Evolutionary conservation across 2,888 invertebrate genomes (phyloP).

Genomic region (Cephus rjabovi): DNA sequence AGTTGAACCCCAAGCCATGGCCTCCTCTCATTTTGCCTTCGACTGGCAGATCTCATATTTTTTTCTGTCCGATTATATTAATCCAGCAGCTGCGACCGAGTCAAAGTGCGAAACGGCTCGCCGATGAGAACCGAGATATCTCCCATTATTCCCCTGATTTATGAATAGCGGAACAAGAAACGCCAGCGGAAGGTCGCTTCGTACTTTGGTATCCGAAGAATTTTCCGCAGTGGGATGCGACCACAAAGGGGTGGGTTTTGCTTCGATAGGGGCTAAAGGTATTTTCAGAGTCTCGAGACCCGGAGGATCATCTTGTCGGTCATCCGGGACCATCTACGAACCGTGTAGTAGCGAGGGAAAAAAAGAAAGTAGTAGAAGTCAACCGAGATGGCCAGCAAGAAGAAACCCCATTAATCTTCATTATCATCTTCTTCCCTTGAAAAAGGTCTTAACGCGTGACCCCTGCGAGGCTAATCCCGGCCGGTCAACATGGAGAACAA

Average conservation of each 20-base stretch:
- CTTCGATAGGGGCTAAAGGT: background rate
- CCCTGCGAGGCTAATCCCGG: slow-evolving; percentile 27
- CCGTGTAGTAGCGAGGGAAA: background rate
- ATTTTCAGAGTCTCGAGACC: background rate
- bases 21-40: background rate
- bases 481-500: slow-evolving; percentile 23
- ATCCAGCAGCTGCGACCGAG: background rate
- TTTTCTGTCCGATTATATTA: slow-evolving; percentile 1
- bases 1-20: background rate
- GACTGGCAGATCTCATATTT: background rate
- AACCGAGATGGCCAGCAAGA: background rate
- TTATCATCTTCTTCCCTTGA: slow-evolving; percentile 38
- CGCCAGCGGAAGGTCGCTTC: background rate
- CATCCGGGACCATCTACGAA: background rate
- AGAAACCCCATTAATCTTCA: slow-evolving; percentile 42
- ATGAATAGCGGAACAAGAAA: background rate
- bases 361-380: background rate
- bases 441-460: slow-evolving; percentile 16
- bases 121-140: background rate
- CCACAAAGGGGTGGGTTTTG: background rate
- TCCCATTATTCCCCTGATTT: background rate
- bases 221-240: background rate
- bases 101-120: background rate
- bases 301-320: background rate
- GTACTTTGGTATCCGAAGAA: background rate